These are phyloP conservation scores for Branchipolynoe longqiensis DNA, from an alignment of 2,888 invertebrate genomes.

Conservation along the genomic window DNA sequence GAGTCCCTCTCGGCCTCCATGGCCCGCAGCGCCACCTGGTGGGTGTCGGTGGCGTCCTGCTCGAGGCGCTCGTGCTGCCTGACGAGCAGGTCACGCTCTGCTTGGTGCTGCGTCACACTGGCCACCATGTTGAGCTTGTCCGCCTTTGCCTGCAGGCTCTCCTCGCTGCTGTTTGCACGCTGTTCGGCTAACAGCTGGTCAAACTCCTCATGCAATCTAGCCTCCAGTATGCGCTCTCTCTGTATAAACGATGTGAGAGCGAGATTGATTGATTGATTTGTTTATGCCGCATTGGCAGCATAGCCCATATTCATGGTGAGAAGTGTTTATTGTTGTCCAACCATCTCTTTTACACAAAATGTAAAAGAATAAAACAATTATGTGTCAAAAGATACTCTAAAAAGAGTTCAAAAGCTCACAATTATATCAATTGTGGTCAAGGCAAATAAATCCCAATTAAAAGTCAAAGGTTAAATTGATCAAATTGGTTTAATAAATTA, in stretches of 20 bases:
- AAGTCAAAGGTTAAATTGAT: no score
- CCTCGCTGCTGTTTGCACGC: not conserved
- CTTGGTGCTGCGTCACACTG: not conserved
- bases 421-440: no score
- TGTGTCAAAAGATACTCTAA: no score
- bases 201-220: conserved; percentile 73
- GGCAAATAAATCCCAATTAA: no score
- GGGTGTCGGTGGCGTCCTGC: not conserved
- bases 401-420: no score
- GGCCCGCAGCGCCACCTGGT: not conserved
- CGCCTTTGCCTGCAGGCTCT: not conserved
- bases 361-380: no score
- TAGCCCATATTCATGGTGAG: no score
- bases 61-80: not conserved
- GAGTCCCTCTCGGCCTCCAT: not conserved
- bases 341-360: not conserved
- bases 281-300: no score
- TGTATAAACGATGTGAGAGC: conserved; percentile 62
- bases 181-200: conserved; percentile 63
- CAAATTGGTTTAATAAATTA: no score
- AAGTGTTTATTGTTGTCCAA: no score
- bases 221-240: conserved; percentile 71
- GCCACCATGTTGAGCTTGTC: not conserved
- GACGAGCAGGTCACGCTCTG: not conserved
- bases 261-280: no score